Conservation (phyloP, 2,888 invertebrate species). For the Chrysolina americana region DNA sequence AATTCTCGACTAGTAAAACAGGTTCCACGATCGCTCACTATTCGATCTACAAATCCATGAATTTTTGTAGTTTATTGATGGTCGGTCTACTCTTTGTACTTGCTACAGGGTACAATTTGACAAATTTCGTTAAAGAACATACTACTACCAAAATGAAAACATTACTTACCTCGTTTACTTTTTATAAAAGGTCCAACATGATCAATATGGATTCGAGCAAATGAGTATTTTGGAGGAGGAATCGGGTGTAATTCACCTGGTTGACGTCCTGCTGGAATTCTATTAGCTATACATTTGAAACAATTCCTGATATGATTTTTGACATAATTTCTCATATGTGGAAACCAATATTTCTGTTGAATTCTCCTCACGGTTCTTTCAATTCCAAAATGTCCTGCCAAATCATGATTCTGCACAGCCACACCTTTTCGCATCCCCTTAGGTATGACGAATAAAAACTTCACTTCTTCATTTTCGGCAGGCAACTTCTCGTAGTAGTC, state of each 20-base stretch:
- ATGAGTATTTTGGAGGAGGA: conserved; percentile 36
- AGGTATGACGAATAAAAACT: neutral
- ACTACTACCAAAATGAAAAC: conserved; percentile 37
- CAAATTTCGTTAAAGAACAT: too few relatives aligned
- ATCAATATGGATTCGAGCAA: conserved; percentile 45
- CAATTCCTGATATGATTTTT: conserved; percentile 44
- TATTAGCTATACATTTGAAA: conserved; percentile 39
- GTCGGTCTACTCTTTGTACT: too few relatives aligned
- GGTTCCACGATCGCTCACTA: conserved; percentile 50
- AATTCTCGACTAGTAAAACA: conserved; percentile 30
- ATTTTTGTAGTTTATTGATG: conserved; percentile 40
- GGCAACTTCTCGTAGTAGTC: too few relatives aligned
- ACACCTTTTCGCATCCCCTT: conserved; percentile 42
- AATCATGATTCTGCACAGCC: conserved; percentile 41
- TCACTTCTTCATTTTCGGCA: too few relatives aligned
- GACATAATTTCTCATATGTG: conserved; percentile 38
- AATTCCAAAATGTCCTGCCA: conserved; percentile 41
- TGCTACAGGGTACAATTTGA: too few relatives aligned
- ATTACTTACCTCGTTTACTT: conserved; percentile 34
- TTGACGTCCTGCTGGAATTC: conserved; percentile 38
- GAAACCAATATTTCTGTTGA: conserved; percentile 39
- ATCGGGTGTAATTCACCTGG: conserved; percentile 43
- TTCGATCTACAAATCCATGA: conserved; percentile 42
- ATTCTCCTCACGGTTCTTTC: conserved; percentile 37
- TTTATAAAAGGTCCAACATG: conserved; percentile 45